phyloP scores from a whole-genome alignment of 37 sponge, comb jelly and placozoan genomes.

The Hormiphora californensis region DNA sequence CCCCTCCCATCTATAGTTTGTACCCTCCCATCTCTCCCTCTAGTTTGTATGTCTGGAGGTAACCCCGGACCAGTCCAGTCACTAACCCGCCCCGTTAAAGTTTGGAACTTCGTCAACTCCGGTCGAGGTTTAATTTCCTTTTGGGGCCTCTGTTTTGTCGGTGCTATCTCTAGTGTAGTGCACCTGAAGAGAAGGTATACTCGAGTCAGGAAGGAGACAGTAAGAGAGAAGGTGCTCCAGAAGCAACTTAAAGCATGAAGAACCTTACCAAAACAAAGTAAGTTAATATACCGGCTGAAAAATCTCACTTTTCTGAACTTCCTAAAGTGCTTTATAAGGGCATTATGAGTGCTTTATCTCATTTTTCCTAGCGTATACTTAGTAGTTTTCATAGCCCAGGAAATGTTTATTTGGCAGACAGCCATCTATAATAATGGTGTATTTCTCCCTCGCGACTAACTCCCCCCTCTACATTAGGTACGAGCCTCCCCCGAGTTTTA shows the following conservation, averaged over 20 bases:
- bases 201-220: background rate
- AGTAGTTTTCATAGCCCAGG: too few species aligned
- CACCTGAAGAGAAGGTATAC: background rate
- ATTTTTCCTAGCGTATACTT: too few species aligned
- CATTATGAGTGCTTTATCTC: too few species aligned
- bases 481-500: conserved; percentile 13
- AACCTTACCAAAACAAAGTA: too few species aligned
- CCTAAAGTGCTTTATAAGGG: too few species aligned
- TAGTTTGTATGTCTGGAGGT: background rate
- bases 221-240: conserved; percentile 7
- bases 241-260: background rate
- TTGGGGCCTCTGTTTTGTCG: conserved; percentile 25
- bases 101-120: conserved; percentile 49
- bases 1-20: too few species aligned
- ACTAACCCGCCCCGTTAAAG: background rate
- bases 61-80: background rate
- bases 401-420: background rate
- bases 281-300: too few species aligned
- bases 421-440: background rate
- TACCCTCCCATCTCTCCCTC: background rate
- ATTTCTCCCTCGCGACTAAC: background rate
- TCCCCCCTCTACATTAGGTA: background rate
- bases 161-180: background rate
- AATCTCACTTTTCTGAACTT: too few species aligned
- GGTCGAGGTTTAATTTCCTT: conserved; percentile 11